A percentile compares a stretch with the other conserved stretches of the same genome.
These are phyloP conservation scores for Carcina quercana DNA, from an alignment of 2,888 invertebrate species.

Conservation along the genomic window DNA sequence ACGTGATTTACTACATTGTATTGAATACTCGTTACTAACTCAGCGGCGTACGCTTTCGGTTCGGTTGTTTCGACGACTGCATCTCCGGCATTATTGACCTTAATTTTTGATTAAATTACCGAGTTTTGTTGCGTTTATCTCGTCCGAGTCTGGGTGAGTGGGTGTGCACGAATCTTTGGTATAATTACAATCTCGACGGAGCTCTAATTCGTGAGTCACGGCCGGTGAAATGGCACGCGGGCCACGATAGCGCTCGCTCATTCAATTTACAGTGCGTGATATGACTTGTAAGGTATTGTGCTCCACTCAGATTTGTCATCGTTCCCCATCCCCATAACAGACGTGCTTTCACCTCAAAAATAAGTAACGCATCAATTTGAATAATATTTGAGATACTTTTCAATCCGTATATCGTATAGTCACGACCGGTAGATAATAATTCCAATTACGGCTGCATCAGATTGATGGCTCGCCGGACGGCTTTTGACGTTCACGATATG, in stretches of 20 bases:
- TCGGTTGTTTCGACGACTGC: conserved; percentile 9
- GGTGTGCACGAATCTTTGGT: conserved; percentile 58
- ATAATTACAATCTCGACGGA: conserved; percentile 63
- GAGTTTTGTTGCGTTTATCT: conserved; percentile 42
- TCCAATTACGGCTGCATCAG: conserved; percentile 26
- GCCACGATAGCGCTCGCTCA: conserved; percentile 45
- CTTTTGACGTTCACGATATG: conserved; percentile 35
- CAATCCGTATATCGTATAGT: conserved; percentile 20
- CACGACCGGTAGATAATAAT: conserved; percentile 31
- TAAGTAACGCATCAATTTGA: conserved; percentile 24
- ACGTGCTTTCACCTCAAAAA: conserved; percentile 45
- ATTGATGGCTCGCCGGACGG: conserved; percentile 38
- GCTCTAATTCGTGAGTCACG: conserved; percentile 73
- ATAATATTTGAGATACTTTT: conserved; percentile 27
- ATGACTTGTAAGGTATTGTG: conserved; percentile 49
- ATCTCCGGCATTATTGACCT: conserved; percentile 41
- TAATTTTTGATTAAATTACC: conserved; percentile 56
- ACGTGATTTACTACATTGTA: conserved; percentile 5
- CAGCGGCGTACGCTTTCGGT: conserved; percentile 6
- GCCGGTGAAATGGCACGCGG: conserved; percentile 61
- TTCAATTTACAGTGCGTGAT: conserved; percentile 61
- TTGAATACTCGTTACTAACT: conserved; percentile 1
- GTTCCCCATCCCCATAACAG: conserved; percentile 26
- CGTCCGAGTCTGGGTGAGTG: conserved; percentile 36
- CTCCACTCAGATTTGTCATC: conserved; percentile 41